Percentiles rank a stretch among this genome's conserved stretches.
Conservation (phyloP, 2,888 invertebrate species). For the Orthosia cruda region DNA sequence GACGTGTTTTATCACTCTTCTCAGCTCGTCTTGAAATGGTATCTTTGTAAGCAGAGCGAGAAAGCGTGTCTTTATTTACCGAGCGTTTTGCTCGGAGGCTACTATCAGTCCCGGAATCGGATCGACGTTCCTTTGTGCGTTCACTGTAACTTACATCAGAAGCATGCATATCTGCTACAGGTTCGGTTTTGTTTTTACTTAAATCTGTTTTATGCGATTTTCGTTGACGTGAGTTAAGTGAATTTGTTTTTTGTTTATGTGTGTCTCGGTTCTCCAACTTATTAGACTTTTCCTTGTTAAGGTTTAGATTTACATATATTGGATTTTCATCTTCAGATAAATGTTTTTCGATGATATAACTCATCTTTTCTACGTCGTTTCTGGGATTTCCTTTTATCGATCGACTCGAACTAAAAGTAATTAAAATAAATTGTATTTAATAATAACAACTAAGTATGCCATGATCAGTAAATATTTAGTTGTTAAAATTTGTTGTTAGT, state of each 20-base stretch:
- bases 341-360: constrained; percentile 41
- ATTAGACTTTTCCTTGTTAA: constrained; percentile 54
- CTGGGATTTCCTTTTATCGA: constrained; percentile 56
- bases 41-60: constrained; percentile 56
- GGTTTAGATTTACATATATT: constrained; percentile 75
- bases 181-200: constrained; percentile 45
- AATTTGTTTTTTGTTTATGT: constrained; percentile 41
- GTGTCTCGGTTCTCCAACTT: constrained; percentile 19
- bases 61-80: constrained; percentile 61
- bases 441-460: constrained; percentile 5
- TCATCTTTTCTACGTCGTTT: constrained; percentile 40
- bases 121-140: constrained; percentile 44
- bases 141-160: constrained; percentile 35
- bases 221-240: constrained; percentile 36
- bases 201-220: constrained; percentile 37
- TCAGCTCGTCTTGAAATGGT: constrained; percentile 51
- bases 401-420: constrained; percentile 63
- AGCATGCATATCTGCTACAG: constrained; percentile 1
- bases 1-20: constrained; percentile 49
- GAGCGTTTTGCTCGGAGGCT: constrained; percentile 58
- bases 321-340: constrained; percentile 70
- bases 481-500: constrained; percentile 19
- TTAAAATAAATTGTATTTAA: constrained; percentile 37
- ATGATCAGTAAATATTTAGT: constrained; percentile 12
- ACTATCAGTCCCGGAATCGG: constrained; percentile 50